Conservation (phyloP, 2,113 vertebrate genomes). For the Chauna torquata region DNA sequence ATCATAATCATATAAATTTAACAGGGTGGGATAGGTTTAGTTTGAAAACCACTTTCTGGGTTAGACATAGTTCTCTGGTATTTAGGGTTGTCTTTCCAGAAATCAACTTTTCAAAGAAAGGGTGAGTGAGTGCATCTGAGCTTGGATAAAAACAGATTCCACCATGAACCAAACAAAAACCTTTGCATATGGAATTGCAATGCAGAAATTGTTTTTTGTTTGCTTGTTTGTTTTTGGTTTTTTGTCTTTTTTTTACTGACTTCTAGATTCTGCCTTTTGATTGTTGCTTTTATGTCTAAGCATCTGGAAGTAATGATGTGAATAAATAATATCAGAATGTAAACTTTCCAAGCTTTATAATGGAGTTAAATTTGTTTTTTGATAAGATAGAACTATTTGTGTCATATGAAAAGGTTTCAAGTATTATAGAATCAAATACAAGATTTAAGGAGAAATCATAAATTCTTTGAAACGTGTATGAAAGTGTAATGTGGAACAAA, state of each 20-base stretch:
- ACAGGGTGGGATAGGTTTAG: not conserved
- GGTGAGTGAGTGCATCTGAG: not conserved
- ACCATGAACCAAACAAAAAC: not conserved
- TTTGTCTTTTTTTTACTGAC: not conserved
- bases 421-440: not conserved
- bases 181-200: not conserved
- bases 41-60: conserved; percentile 6
- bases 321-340: not conserved
- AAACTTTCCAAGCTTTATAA: conserved; percentile 1
- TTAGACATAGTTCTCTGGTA: not conserved
- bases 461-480: not conserved
- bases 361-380: not conserved
- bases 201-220: not conserved
- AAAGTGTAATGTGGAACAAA: not conserved
- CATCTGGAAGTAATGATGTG: conserved; percentile 35
- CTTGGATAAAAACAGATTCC: not conserved
- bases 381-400: not conserved
- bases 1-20: not conserved
- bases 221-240: too few relatives aligned
- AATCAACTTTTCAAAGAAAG: conserved; percentile 3
- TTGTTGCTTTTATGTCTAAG: conserved; percentile 6
- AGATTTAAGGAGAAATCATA: not conserved
- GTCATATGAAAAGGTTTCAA: not conserved
- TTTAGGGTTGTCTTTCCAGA: conserved; percentile 27
- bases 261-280: not conserved